A percentile compares a stretch with the other conserved stretches of the same genome.
phyloP scores from a whole-genome alignment of 1,140 invertebrate genomes.

The Gerris buenoi region DNA sequence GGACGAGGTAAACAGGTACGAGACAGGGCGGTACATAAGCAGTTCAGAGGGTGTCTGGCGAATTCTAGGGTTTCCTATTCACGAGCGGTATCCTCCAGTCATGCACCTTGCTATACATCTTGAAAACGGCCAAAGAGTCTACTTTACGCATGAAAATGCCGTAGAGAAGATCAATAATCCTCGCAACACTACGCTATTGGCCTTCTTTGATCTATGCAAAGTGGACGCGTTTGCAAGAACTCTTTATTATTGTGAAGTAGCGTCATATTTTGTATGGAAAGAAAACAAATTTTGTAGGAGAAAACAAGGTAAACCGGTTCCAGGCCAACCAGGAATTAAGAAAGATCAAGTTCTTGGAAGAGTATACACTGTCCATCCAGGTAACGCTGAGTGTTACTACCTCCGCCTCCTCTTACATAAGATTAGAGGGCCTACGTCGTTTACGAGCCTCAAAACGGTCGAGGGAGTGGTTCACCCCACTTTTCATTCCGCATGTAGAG shows the following conservation, averaged over 20 bases:
- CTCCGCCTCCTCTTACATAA: conserved; percentile 26
- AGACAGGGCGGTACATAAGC: conserved; percentile 28
- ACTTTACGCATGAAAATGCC: conserved; percentile 18
- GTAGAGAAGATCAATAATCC: conserved; percentile 4
- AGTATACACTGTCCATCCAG: conserved; percentile 26
- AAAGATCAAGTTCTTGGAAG: conserved; percentile 18
- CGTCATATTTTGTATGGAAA: conserved; percentile 15
- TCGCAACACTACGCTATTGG: conserved; percentile 8
- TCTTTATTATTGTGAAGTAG: conserved; percentile 16
- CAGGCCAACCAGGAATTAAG: too few species aligned
- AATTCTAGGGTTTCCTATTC: too few species aligned
- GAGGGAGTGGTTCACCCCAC: conserved; percentile 23
- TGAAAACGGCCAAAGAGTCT: too few species aligned
- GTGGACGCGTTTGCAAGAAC: background rate
- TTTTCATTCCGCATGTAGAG: conserved; percentile 25
- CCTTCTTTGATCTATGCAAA: conserved; percentile 10
- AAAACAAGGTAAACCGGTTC: too few species aligned
- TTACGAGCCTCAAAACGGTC: conserved; percentile 27
- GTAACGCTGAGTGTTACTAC: conserved; percentile 23
- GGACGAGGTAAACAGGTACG: conserved; percentile 29
- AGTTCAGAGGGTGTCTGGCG: conserved; percentile 28
- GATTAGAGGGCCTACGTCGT: conserved; percentile 30
- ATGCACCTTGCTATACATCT: too few species aligned
- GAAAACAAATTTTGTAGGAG: conserved; percentile 13
- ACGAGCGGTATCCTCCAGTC: too few species aligned